Base-by-base conservation (phyloP, 2,888 invertebrate species). In the Drosophila quinaria region DNA sequence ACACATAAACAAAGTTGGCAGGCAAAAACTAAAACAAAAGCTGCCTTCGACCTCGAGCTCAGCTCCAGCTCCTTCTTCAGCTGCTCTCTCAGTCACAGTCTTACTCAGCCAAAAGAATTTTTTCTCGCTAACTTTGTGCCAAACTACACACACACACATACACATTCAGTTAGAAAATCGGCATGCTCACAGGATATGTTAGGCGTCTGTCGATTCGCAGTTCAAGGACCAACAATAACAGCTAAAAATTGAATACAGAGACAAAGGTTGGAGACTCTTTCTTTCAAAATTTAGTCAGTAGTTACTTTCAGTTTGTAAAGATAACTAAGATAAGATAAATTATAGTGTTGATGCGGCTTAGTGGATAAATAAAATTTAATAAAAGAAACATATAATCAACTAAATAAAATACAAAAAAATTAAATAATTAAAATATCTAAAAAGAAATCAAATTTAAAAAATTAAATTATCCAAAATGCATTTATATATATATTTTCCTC, bases 1-100 rank as follows among this genome's bases (percentile, higher is more conserved):
- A 71, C 61, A 71, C 65, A 79, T 70, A 71, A 77, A 77, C 70
- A 81, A 75, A 67, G 62, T 70, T 68, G 72, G 59, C 65, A 68
- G 66, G 49, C 51, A 46, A 65, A 59, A 82, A 79, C 80, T 69
- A 79, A 80, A 83, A 83, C 80, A 76, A 80, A 75, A 86, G 71
- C 62, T 56, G 60, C 64, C 56, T 61, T 37, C 37, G 58, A 58
- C 46, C 37, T 58, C 47, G 25, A 37, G 11, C 47, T 58, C 46
- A 42, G 33, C 42, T 15, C 1, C 37, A 70, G 62, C 22, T 60
- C 39, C 50, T 50, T 17, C 33, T 29, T 29, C 31, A 6, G 13
- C 13, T 29, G 42, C n/a, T 3, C 19, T 33, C 51, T 46, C 41
- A 31, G 42, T 33, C 47, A 19, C 6, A 22, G 41, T 44, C 35